Conservation (phyloP, 2,888 invertebrate species). For the Erebia epiphron region DNA sequence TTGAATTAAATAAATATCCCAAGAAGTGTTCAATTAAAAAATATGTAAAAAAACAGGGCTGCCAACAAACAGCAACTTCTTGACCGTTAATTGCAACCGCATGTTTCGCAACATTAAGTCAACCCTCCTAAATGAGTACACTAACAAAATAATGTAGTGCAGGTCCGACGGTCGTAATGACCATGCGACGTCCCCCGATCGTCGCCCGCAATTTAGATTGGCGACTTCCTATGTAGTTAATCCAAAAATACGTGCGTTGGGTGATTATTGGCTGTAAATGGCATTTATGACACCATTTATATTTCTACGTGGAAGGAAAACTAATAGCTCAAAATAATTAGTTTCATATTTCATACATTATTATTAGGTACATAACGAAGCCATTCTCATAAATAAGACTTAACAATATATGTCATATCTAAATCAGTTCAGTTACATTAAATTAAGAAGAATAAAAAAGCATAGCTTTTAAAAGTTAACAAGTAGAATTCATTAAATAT, state of each 20-base stretch:
- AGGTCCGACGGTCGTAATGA: constrained; percentile 65
- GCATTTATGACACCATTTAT: constrained; percentile 59
- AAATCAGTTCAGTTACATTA: constrained; percentile 4
- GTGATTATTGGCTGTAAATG: constrained; percentile 76
- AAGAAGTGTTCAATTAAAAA: no score
- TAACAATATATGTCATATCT: not conserved
- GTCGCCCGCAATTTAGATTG: constrained; percentile 75
- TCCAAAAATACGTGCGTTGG: constrained; percentile 78
- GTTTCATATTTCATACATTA: constrained; percentile 10
- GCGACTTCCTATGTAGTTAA: constrained; percentile 76
- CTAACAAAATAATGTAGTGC: constrained; percentile 74
- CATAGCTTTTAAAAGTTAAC: constrained; percentile 66
- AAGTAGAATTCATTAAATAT: constrained; percentile 71
- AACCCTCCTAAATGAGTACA: constrained; percentile 70
- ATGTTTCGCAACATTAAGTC: constrained; percentile 53
- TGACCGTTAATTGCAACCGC: constrained; percentile 45
- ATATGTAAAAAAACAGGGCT: not conserved
- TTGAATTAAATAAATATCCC: no score
- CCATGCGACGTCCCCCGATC: constrained; percentile 65
- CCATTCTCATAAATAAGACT: not conserved
- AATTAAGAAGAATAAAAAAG: constrained; percentile 6
- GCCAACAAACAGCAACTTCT: constrained; percentile 22
- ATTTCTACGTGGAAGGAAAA: constrained; percentile 53
- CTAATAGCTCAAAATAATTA: constrained; percentile 20
- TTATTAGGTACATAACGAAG: not conserved